These are phyloP conservation scores for Lapara coniferarum DNA, from an alignment of 2,888 invertebrate species.

Conservation along the genomic window DNA sequence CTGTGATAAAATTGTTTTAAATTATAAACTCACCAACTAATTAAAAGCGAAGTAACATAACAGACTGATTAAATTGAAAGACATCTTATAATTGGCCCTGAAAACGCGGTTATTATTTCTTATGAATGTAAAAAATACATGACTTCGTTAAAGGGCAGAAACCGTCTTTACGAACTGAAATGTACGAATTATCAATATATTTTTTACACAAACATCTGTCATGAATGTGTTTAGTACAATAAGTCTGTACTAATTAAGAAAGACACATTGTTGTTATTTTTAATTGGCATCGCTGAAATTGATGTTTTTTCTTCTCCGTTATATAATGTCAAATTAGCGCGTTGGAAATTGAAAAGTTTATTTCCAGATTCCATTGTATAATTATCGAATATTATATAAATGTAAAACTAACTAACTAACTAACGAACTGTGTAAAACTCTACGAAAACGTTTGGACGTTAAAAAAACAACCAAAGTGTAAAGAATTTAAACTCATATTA, in stretches of 20 bases:
- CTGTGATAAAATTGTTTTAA: constrained; percentile 26
- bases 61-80: constrained; percentile 55
- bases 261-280: constrained; percentile 65
- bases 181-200: constrained; percentile 59
- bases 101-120: constrained; percentile 46
- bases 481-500: not conserved
- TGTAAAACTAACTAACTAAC: no score
- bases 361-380: not conserved
- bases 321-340: constrained; percentile 4
- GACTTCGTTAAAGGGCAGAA: constrained; percentile 50
- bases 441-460: not conserved
- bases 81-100: constrained; percentile 45
- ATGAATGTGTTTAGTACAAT: constrained; percentile 45
- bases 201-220: constrained; percentile 70
- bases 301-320: constrained; percentile 20
- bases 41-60: constrained; percentile 42
- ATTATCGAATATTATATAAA: not conserved
- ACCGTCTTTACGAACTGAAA: constrained; percentile 47
- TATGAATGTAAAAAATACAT: constrained; percentile 50
- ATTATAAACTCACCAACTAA: constrained; percentile 30
- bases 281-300: constrained; percentile 49
- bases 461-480: not conserved
- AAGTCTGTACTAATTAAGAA: constrained; percentile 73
- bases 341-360: constrained; percentile 24
- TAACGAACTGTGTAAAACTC: not conserved